These are phyloP conservation scores for Crocuta crocuta DNA, from an alignment of 2,113 vertebrate species.

Conservation along the genomic window DNA sequence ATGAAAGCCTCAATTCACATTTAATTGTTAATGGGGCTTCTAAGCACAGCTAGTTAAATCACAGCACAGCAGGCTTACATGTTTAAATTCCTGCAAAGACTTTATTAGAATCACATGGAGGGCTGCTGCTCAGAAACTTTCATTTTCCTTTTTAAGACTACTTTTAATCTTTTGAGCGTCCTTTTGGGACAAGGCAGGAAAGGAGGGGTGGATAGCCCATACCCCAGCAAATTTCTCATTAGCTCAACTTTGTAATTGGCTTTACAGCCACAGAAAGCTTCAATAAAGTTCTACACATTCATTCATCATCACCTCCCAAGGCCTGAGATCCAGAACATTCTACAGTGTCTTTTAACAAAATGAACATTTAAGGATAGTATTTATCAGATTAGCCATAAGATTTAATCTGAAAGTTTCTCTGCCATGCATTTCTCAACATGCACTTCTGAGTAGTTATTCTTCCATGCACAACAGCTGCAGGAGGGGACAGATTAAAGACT, in stretches of 20 bases:
- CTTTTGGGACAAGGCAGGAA: background rate
- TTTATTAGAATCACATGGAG: background rate
- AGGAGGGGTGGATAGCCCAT: background rate
- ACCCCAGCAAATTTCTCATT: constrained; percentile 15
- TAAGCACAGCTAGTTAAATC: background rate
- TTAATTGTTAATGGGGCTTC: background rate
- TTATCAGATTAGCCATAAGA: background rate
- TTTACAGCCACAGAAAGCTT: background rate
- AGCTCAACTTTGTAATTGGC: background rate
- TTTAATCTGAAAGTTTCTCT: background rate
- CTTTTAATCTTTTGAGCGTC: constrained; percentile 5
- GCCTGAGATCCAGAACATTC: background rate
- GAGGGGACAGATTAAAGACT: background rate
- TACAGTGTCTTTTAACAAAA: background rate
- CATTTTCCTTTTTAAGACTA: background rate
- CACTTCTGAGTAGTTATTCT: background rate
- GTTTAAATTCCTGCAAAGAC: constrained; percentile 50
- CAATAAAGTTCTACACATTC: background rate
- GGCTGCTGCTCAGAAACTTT: background rate
- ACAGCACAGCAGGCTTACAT: background rate
- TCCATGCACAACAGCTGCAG: background rate
- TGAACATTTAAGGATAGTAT: background rate
- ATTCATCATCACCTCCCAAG: background rate
- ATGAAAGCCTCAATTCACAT: background rate
- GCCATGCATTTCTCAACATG: background rate